Evolutionary conservation across 1,140 invertebrate genomes (phyloP), one percentile per base, ranked within the genome.

Genomic region (Tribolium madens): DNA sequence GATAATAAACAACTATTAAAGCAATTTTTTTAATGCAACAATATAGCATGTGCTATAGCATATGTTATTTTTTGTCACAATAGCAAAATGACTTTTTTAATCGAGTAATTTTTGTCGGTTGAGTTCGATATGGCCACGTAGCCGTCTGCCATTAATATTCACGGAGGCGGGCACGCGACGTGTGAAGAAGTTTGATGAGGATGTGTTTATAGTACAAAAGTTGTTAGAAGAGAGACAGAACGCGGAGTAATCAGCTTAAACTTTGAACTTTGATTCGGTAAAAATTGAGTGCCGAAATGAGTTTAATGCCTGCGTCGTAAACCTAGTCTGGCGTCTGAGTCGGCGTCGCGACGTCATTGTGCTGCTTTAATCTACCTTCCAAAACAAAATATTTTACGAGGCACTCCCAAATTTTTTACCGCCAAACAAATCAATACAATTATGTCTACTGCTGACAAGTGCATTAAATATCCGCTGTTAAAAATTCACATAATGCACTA

Each of bases 61-160:
- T n/a, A n/a, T n/a, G n/a, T n/a, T n/a, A n/a, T n/a, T n/a, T n/a
- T n/a, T n/a, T n/a, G n/a, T n/a, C n/a, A n/a, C n/a, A n/a, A n/a
- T n/a, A n/a, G n/a, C n/a, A 26, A 26, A 26, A 26, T 26, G 3
- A 26, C 3, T 26, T 26, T 26, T 26, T 26, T 4, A 26, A 26
- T 26, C 21, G 21, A 3, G 21, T 26, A 26, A 26, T 21, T 21
- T 21, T 21, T n/a, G n/a, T 21, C 18, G 18, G 1, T 21, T 21
- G 18, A 2, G 18, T 21, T 21, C n/a, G n/a, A n/a, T n/a, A n/a
- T n/a, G n/a, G n/a, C n/a, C n/a, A n/a, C n/a, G 18, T 9, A 64
- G 17, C 75, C 77, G n/a, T n/a, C n/a, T n/a, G n/a, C n/a, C 64
- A 71, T 79, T 79, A 77, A 77, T 79, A 79, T 79, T 79, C 78